These are phyloP conservation scores for Echinarachnius parma DNA, from an alignment of 53 echinoderm and acorn worm genomes.

Conservation along the genomic window DNA sequence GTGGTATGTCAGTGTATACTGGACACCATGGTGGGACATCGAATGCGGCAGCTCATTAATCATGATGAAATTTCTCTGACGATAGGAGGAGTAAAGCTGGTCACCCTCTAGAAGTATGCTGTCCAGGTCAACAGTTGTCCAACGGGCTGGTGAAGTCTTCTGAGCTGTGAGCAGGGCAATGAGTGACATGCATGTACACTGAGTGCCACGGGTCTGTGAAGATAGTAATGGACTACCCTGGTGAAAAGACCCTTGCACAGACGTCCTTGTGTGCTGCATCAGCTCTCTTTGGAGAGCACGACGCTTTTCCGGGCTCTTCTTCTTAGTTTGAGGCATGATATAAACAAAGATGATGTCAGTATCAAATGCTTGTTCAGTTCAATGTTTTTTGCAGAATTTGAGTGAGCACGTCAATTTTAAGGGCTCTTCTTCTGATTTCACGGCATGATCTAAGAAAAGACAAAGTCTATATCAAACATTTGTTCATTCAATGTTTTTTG, in stretches of 20 bases:
- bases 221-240: conserved; percentile 8
- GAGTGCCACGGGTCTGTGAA: conserved; percentile 10
- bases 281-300: conserved; percentile 16
- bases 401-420: too few species aligned
- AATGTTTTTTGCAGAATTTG: too few species aligned
- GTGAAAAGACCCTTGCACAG: conserved; percentile 7
- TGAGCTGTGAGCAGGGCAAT: conserved; percentile 16
- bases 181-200: conserved; percentile 18
- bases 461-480: too few species aligned
- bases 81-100: conserved; percentile 13
- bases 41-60: conserved; percentile 7
- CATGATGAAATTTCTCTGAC: conserved; percentile 4
- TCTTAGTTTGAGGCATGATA: conserved; percentile 4
- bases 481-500: too few species aligned
- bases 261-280: conserved; percentile 1
- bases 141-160: conserved; percentile 1
- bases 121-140: conserved; percentile 14
- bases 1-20: conserved; percentile 10
- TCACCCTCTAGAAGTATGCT: conserved; percentile 13
- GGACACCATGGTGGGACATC: conserved; percentile 14
- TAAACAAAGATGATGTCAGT: too few species aligned
- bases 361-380: too few species aligned
- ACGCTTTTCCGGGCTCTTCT: conserved; percentile 8
- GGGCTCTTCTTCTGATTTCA: too few species aligned
- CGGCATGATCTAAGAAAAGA: too few species aligned